Evolutionary conservation across 2,888 invertebrate species (phyloP), one percentile per base, ranked within the genome.

Genomic region (Bhutanitis thaidina): DNA sequence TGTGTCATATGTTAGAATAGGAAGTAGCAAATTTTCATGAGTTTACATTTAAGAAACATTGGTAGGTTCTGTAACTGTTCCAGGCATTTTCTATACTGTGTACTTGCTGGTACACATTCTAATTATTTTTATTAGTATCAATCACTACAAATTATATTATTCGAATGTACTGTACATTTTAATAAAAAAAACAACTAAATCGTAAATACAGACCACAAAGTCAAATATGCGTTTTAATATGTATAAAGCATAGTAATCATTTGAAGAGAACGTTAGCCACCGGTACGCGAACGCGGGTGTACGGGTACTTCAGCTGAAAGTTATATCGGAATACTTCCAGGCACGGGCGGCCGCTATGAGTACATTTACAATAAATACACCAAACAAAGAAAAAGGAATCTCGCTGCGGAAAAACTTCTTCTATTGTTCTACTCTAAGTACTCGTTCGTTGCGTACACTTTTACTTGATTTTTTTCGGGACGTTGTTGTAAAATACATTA

Each of bases 321-420:
- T 88, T 87, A 88, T 88, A 85, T 83, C 68, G 81, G 71, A 85
- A 87, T 86, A 88, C 88, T 87, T 85, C 74, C 71, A 70, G 77
- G 69, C 67, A 64, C 45, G 56, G 56, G 61, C 59, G 60, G 66
- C 68, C 74, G 80, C 83, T 86, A 87, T 87, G 88, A 89, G 88
- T 86, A 85, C 83, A 86, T 88, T 86, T 86, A 88, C 88, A 87
- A 89, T 89, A 87, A 87, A 89, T 88, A 89, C 85, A 83, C 82
- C 80, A 84, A 88, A 88, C 88, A 89, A 88, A 87, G 87, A 84
- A 87, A 87, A 86, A 85, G 82, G 85, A 86, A 86, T 86, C 84
- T 80, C 77, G 80, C 76, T 86, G 87, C 76, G 87, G 86, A 76
- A 80, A 80, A 89, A 87, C 74, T 89, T 88, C 74, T 78, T 74